Conservation (phyloP, 2,888 invertebrate species). For the Ceratothoa steindachneri region DNA sequence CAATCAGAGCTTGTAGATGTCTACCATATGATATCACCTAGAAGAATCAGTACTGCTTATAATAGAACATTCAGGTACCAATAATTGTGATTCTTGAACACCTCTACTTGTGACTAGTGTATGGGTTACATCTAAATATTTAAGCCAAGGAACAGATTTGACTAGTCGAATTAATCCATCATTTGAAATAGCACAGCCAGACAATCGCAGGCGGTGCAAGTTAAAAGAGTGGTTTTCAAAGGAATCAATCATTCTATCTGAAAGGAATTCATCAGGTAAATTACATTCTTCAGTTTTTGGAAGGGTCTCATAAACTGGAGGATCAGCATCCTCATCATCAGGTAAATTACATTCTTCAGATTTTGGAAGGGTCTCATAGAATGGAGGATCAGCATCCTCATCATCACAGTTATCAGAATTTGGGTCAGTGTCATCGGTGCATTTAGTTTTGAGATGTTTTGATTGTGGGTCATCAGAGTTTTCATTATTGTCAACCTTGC, state of each 20-base stretch:
- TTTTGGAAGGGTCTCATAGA: not conserved
- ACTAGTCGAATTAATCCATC: constrained; percentile 30
- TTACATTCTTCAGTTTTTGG: constrained; percentile 1
- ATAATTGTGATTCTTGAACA: constrained; percentile 22
- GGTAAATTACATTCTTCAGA: not conserved
- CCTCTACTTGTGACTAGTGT: constrained; percentile 29
- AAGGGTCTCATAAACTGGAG: not conserved
- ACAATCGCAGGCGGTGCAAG: constrained; percentile 25
- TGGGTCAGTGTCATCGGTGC: not conserved
- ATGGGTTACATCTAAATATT: constrained; percentile 29
- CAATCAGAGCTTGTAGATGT: no score
- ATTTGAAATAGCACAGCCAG: constrained; percentile 45
- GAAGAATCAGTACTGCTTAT: not conserved
- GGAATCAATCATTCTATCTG: constrained; percentile 28
- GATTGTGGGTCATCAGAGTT: not conserved
- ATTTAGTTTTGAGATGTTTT: not conserved
- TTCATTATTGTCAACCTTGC: not conserved
- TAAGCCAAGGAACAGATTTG: constrained; percentile 22
- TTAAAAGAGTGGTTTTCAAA: constrained; percentile 26
- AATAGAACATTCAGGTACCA: not conserved
- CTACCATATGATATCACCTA: no score
- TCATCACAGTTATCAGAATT: not conserved
- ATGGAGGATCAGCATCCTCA: not conserved
- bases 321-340: not conserved
- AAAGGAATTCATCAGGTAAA: constrained; percentile 29